Evolutionary conservation across 2,113 vertebrate genomes (phyloP), one percentile per base, ranked within the genome.

Genomic region (Fulica atra): DNA sequence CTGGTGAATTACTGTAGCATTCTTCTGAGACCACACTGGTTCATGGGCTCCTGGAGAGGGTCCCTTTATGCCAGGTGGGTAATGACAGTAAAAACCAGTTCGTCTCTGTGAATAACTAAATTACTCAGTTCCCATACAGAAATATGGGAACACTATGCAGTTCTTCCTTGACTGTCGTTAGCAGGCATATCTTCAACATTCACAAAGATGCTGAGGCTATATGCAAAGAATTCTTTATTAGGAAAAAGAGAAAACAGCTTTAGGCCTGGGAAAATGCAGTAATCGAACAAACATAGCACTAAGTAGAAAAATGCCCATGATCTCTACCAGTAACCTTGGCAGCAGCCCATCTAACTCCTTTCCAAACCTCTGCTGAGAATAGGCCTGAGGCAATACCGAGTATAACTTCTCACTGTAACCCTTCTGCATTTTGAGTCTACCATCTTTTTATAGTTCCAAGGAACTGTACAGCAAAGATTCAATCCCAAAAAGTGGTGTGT

Each of bases 401-500:
- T 25, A 11, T 53, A 80, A 61, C 71, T 92, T 66, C 72, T 89
- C 2, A 1, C 40, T 92, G 7, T 33, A 73, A 70, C 46, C 33
- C 16, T 35, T 18, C 6, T 78, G 25, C 38, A 51, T 28, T 92
- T 73, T 4, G 33, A 71, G 29, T 56, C 46, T 54, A 90, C 46
- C 6, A 35, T 44, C 20, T 78, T 88, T 87, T 83, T 84, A 71
- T 29, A 61, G 42, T 71, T 86, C 64, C 65, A 81, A 64, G 36
- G 35, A 94, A n/a, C 53, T 44, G 20, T 70, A 11, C n/a, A 44
- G 10, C 33, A 44, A 61, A 36, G 26, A 33, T 68, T 81, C 28
- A 29, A 60, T 87, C 48, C 23, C 53, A 69, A 4, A 2, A 2
- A 6, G 15, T 0, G 0, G 2, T 16, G 5, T 0, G 0, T 70